Percentiles rank a stretch among this genome's conserved stretches.
Evolutionary conservation across 2,113 vertebrate species (phyloP).

Genomic region (Rhinopithecus roxellana): DNA sequence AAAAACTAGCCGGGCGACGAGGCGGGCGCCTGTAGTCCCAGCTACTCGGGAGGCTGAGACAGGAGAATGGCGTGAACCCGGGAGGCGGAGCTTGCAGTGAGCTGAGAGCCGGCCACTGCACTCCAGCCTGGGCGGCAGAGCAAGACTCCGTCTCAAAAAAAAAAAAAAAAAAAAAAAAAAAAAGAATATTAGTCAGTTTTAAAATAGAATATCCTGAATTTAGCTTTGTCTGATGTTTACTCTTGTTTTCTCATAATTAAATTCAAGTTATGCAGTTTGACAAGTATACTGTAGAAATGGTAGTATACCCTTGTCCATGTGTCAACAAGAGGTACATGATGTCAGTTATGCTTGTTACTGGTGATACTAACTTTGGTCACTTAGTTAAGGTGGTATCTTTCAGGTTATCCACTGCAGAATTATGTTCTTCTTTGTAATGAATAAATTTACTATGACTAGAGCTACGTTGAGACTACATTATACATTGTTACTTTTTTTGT

Average conservation of each 20-base stretch:
- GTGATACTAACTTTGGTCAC: not conserved
- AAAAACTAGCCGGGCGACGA: no score
- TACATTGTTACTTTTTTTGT: not conserved
- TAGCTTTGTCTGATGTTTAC: not conserved
- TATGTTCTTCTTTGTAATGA: conserved; percentile 1
- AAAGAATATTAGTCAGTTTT: not conserved
- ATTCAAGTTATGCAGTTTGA: not conserved
- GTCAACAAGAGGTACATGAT: not conserved
- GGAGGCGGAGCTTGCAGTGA: no score
- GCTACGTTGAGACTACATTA: not conserved
- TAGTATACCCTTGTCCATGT: not conserved
- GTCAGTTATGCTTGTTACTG: not conserved
- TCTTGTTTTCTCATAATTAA: not conserved
- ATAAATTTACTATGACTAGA: not conserved
- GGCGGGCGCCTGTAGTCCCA: no score
- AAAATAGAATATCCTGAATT: not conserved
- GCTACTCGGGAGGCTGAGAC: no score
- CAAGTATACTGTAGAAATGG: not conserved
- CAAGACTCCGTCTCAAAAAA: no score
- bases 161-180: no score
- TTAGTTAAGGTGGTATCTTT: not conserved
- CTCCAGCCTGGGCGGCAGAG: no score
- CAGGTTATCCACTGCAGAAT: not conserved
- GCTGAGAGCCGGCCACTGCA: no score
- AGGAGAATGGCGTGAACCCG: no score